Evolutionary conservation across 2,113 vertebrate species (phyloP), one percentile per base, ranked within the genome.

Genomic region (Gadus macrocephalus): DNA sequence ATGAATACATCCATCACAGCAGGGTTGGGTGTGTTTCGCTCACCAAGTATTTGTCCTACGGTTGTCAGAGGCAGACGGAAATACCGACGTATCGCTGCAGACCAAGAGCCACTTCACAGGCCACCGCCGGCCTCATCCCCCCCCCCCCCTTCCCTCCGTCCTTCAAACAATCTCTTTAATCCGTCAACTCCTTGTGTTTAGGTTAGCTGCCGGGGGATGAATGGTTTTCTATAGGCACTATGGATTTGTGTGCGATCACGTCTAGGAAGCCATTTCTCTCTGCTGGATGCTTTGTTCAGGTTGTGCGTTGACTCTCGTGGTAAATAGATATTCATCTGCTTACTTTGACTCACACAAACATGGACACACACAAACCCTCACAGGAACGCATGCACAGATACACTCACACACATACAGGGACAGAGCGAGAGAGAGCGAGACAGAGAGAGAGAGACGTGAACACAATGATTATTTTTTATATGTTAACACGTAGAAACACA

Each of bases 41-140:
- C 31, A 35, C 31, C 31, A 35, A 35, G 31, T 64, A 73, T 31
- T 68, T 69, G 42, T 49, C 6, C 60, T 53, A 9, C 11, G 42
- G 68, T 64, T 69, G 42, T 61, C 64, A 58, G 1, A 65, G 60
- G 22, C 65, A 66, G 27, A 69, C 64, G 38, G 68, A 56, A 67
- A 73, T 12, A n/a, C 16, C 35, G 12, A 49, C 42, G 2, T 49
- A 14, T 49, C 11, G 42, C 42, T 14, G 6, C 8, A 49, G 42
- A 49, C 31, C 31, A 9, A 12, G 42, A 49, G 42, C 42, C 42
- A 9, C 9, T 49, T 49, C 42, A 49, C 42, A 49, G 11, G 42
- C 42, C 42, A 2, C 8, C 42, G 12, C 42, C 42, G 11, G 9
- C 42, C 42, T 49, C 38, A 42, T 4, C 25, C 25, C 25, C 25